Percentiles rank a stretch among this genome's conserved stretches.
Evolutionary conservation across 2,797 vertebrate species (phyloP).

Genomic region (Hoplostethus mediterraneus): DNA sequence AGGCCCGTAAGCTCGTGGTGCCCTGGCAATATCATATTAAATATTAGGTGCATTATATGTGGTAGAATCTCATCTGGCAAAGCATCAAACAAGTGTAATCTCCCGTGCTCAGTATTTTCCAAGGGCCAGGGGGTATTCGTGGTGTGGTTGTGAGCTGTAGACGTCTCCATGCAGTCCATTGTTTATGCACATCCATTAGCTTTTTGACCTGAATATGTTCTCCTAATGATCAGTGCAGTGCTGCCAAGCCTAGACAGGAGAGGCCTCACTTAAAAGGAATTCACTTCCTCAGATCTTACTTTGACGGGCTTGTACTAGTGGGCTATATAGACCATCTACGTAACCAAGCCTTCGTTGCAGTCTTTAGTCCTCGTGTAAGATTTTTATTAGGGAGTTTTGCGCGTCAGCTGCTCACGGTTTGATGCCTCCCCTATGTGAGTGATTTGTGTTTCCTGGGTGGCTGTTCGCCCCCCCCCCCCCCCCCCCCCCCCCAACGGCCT

Average conservation of each 20-base stretch:
- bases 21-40: conserved; percentile 21
- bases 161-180: conserved; percentile 41
- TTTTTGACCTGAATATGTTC: conserved; percentile 71
- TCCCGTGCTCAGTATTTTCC: conserved; percentile 18
- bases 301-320: conserved; percentile 44
- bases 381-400: conserved; percentile 44
- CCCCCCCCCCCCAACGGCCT: conserved; percentile 14
- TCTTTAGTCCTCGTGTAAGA: conserved; percentile 28
- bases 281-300: conserved; percentile 64
- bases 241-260: conserved; percentile 50
- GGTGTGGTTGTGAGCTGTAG: conserved; percentile 41
- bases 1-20: conserved; percentile 1
- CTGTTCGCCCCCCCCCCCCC: conserved; percentile 17
- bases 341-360: conserved; percentile 30
- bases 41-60: conserved; percentile 38
- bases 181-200: conserved; percentile 73
- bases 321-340: conserved; percentile 5
- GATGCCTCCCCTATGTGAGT: conserved; percentile 1
- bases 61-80: conserved; percentile 37
- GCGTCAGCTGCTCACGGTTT: background rate
- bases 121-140: conserved; percentile 33
- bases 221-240: conserved; percentile 60
- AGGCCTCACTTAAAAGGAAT: conserved; percentile 70
- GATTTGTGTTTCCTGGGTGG: conserved; percentile 33
- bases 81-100: conserved; percentile 13